These are phyloP conservation scores for Todus mexicanus DNA, from an alignment of 2,797 vertebrate species.

Conservation along the genomic window DNA sequence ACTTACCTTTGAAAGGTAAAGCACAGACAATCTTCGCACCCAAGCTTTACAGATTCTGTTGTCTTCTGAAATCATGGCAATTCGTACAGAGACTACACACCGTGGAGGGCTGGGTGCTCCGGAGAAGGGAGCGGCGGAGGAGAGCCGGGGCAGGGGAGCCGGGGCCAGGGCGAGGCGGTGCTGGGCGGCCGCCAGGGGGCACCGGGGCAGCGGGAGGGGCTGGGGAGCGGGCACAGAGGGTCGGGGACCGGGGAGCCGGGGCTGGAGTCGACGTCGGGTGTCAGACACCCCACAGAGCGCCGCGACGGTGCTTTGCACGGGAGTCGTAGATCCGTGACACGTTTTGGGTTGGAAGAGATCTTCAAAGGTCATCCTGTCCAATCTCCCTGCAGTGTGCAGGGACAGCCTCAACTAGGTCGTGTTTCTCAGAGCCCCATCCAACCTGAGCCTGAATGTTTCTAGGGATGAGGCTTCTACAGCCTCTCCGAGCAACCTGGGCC, in stretches of 20 bases:
- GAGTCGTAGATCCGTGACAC: background rate
- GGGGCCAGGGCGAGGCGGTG: too few species aligned
- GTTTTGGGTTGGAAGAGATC: background rate
- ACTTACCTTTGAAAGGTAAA: background rate
- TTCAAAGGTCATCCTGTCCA: background rate
- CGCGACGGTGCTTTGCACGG: background rate
- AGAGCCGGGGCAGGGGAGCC: too few species aligned
- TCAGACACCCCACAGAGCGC: background rate
- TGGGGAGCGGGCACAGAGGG: too few species aligned
- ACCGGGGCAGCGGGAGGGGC: too few species aligned
- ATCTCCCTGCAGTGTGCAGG: too few species aligned
- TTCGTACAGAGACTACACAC: fast-evolving
- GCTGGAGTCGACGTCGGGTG: too few species aligned
- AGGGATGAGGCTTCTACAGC: background rate
- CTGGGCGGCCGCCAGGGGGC: too few species aligned
- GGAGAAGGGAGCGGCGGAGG: too few species aligned
- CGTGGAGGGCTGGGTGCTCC: fast-evolving
- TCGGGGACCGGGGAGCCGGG: background rate
- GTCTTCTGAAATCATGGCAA: fast-evolving
- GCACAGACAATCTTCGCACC: fast-evolving
- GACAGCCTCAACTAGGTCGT: background rate
- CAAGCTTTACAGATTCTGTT: fast-evolving
- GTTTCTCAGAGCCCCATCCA: background rate
- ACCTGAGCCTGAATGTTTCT: background rate
- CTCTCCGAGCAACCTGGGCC: background rate